Evolutionary conservation across 1,140 invertebrate species (phyloP).

Genomic region (Adelges cooleyi): DNA sequence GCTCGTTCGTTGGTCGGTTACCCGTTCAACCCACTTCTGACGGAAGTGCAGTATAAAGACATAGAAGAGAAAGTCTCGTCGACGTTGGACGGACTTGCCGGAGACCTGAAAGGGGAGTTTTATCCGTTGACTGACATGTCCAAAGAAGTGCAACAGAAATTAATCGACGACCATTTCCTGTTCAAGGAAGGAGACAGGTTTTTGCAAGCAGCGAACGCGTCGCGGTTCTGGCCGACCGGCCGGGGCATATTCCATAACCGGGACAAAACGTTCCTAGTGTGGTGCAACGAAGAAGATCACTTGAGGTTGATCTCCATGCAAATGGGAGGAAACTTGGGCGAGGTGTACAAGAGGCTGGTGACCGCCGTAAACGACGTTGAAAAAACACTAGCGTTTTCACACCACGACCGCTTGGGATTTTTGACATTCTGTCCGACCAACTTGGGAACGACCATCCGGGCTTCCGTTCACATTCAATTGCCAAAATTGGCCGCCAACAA

Average conservation of each 20-base stretch:
- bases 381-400: constrained; percentile 80
- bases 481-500: constrained; percentile 87
- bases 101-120: constrained; percentile 84
- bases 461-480: constrained; percentile 94
- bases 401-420: constrained; percentile 86
- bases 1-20: constrained; percentile 85
- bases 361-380: constrained; percentile 86
- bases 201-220: constrained; percentile 72
- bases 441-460: constrained; percentile 92
- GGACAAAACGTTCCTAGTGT: constrained; percentile 91
- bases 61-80: constrained; percentile 80
- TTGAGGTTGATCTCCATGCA: constrained; percentile 97
- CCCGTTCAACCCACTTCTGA: constrained; percentile 91
- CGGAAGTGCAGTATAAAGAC: constrained; percentile 87
- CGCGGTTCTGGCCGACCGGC: constrained; percentile 89
- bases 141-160: constrained; percentile 84
- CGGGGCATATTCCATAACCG: constrained; percentile 96
- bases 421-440: constrained; percentile 98
- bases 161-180: constrained; percentile 94
- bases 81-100: constrained; percentile 65
- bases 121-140: constrained; percentile 90
- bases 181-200: constrained; percentile 92
- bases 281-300: constrained; percentile 98
- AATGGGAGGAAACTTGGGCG: constrained; percentile 83
- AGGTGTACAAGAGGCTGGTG: constrained; percentile 78